These are phyloP conservation scores for Cyprinus carpio DNA, from an alignment of 2,113 vertebrate genomes.

Conservation along the genomic window DNA sequence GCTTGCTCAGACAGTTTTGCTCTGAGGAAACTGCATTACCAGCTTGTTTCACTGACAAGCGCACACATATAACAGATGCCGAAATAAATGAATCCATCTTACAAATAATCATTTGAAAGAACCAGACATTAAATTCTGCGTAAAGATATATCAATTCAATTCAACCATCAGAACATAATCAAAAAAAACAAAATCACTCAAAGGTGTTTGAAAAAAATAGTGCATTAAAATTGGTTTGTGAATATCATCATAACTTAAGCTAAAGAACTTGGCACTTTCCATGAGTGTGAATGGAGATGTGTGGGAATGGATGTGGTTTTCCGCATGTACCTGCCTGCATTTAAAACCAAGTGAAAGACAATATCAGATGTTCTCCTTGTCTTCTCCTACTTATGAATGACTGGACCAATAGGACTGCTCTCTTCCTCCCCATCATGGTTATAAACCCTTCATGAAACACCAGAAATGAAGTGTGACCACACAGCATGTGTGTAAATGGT, in stretches of 20 bases:
- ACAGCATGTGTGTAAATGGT: slow-evolving; percentile 43
- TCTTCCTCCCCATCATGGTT: not conserved
- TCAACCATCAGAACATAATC: too few relatives aligned
- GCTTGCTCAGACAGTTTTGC: slow-evolving; percentile 59
- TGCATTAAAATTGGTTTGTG: not conserved
- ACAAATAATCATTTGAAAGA: too few relatives aligned
- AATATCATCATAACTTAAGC: too few relatives aligned
- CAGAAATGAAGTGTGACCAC: slow-evolving; percentile 28
- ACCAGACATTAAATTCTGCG: too few relatives aligned
- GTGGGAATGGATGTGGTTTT: slow-evolving; percentile 29
- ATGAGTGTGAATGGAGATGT: slow-evolving; percentile 11
- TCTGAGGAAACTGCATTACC: slow-evolving; percentile 53
- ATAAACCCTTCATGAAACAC: slow-evolving; percentile 9
- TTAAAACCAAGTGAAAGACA: slow-evolving; percentile 28
- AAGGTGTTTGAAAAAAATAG: not conserved
- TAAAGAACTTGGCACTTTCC: not conserved
- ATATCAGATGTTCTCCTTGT: slow-evolving; percentile 28
- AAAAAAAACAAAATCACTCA: too few relatives aligned
- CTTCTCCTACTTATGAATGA: slow-evolving; percentile 33
- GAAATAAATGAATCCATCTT: too few relatives aligned
- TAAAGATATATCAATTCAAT: too few relatives aligned
- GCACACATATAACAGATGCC: slow-evolving; percentile 36
- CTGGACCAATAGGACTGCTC: slow-evolving; percentile 1
- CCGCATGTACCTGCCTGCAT: slow-evolving; percentile 50
- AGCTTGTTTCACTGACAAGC: slow-evolving; percentile 48